phyloP scores from a whole-genome alignment of 2,797 vertebrate genomes.

The Lepus oiostolus region DNA sequence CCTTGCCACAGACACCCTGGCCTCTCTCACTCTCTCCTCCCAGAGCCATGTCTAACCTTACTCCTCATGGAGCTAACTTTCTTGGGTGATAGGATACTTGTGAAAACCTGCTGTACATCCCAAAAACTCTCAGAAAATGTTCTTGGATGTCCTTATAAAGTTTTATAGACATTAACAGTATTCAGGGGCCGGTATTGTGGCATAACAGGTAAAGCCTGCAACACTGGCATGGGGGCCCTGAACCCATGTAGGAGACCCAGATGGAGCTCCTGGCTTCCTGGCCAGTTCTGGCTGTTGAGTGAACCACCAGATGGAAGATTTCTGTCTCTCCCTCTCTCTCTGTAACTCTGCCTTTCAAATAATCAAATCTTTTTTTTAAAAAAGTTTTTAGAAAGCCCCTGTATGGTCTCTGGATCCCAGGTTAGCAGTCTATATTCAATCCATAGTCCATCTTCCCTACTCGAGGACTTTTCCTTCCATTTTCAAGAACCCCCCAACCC shows the following conservation, averaged over 20 bases:
- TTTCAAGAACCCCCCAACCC: slow-evolving; percentile 22
- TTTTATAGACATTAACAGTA: background rate
- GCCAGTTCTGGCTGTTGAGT: no score
- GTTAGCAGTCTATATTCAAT: slow-evolving; percentile 13
- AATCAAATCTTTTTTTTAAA: no score
- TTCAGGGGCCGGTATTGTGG: background rate
- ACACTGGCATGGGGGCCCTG: no score
- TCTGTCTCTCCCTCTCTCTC: no score
- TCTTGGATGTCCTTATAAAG: slow-evolving; percentile 48
- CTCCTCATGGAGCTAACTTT: slow-evolving; percentile 5
- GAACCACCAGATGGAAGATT: no score
- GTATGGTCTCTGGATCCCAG: background rate
- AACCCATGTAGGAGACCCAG: no score
- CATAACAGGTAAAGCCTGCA: no score
- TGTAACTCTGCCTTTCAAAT: no score
- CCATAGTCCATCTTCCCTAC: no score
- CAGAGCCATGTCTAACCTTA: slow-evolving; percentile 29
- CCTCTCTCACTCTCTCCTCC: background rate
- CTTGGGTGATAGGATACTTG: background rate
- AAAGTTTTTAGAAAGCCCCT: slow-evolving; percentile 20
- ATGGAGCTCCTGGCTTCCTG: no score
- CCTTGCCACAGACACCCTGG: background rate
- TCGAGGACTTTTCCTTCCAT: background rate
- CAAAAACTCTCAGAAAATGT: background rate
- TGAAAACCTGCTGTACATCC: slow-evolving; percentile 46